phyloP scores from a whole-genome alignment of 2,113 vertebrate species.

The Sturnus vulgaris region DNA sequence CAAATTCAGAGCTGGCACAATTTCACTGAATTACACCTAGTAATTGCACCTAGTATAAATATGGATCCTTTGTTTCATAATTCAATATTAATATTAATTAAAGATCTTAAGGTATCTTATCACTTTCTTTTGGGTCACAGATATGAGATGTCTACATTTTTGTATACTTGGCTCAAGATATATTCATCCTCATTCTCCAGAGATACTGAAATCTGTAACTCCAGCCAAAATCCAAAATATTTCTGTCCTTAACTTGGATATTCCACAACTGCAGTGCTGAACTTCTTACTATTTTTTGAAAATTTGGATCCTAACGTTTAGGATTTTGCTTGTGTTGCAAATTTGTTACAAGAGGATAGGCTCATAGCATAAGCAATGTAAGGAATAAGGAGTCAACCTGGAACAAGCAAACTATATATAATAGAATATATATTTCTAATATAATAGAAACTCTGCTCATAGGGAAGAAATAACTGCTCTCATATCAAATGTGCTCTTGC shows the following conservation, averaged over 20 bases:
- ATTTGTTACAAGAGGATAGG: background rate
- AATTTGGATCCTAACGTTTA: background rate
- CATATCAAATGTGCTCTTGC: background rate
- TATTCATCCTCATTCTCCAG: background rate
- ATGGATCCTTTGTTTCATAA: background rate
- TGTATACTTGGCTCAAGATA: background rate
- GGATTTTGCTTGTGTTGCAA: background rate
- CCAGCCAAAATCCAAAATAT: background rate
- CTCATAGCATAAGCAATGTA: background rate
- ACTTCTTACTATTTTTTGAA: background rate
- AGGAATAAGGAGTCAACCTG: background rate
- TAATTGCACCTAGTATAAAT: background rate
- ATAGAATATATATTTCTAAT: background rate
- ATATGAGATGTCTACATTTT: background rate
- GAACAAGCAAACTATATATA: background rate
- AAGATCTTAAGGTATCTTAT: background rate
- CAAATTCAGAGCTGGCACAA: background rate
- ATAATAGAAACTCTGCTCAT: background rate
- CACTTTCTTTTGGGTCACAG: background rate
- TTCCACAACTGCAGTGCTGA: background rate
- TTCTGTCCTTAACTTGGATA: background rate
- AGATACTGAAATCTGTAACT: background rate
- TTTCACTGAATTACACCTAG: background rate
- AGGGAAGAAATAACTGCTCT: background rate
- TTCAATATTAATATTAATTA: background rate